Evolutionary conservation across 1,140 invertebrate species (phyloP).

Genomic region (honey bee (Apis mellifera)): Amel_HAv3.1 CM009932.2:10816501-10817000

Average conservation of each 20-base stretch:
- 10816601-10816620: constrained; percentile 33
- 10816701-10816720: neutral
- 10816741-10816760: no score
- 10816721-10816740: no score
- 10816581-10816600: constrained; percentile 60
- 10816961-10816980: neutral
- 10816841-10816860: neutral
- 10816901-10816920: neutral
- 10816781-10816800: constrained; percentile 22
- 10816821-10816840: neutral
- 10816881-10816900: neutral
- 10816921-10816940: no score
- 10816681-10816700: neutral
- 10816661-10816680: neutral
- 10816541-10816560: constrained; percentile 44
- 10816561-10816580: constrained; percentile 61
- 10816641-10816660: constrained; percentile 42
- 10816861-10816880: neutral
- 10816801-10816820: neutral
- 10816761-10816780: constrained; percentile 24
- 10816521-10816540: constrained; percentile 29
- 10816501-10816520: neutral
- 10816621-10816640: constrained; percentile 1
- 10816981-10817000: no score
- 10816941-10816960: no score